These are phyloP conservation scores for Sciurus carolinensis DNA, from an alignment of 2,797 vertebrate genomes.

Conservation along the genomic window DNA sequence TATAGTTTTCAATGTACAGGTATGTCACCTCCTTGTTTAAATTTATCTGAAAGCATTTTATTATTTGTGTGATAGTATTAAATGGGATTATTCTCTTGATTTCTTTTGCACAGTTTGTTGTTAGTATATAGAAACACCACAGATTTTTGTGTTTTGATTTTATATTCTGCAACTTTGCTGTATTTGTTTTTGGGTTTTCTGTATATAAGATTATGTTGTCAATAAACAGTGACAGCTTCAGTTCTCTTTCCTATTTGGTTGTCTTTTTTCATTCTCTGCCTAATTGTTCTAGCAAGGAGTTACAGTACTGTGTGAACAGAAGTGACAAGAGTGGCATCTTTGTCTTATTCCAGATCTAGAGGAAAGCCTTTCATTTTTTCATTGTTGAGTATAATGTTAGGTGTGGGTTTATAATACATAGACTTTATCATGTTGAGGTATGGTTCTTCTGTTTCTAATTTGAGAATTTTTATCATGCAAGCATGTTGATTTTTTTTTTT, in stretches of 20 bases:
- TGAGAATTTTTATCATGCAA: not conserved
- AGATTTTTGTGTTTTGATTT: not conserved
- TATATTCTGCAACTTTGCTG: not conserved
- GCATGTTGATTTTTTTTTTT: not conserved
- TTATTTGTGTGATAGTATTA: not conserved
- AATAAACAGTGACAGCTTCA: not conserved
- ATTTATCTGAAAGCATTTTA: not conserved
- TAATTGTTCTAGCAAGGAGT: not conserved
- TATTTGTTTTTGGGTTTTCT: not conserved
- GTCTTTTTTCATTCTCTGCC: not conserved
- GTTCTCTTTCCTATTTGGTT: not conserved
- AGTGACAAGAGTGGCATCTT: not conserved
- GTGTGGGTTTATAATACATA: not conserved
- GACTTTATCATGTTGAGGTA: not conserved
- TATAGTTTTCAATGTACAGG: not conserved
- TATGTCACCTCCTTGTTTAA: not conserved
- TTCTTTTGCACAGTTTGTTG: not conserved
- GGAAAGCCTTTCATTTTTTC: not conserved
- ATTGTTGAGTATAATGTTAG: not conserved
- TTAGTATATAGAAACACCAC: not conserved
- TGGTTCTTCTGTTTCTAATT: not conserved
- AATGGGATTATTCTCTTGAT: not conserved
- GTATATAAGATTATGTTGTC: not conserved
- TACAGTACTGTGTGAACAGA: not conserved
- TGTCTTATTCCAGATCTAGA: not conserved